Conservation (phyloP, 1,140 invertebrate genomes). For the Leptopilina boulardi region DNA sequence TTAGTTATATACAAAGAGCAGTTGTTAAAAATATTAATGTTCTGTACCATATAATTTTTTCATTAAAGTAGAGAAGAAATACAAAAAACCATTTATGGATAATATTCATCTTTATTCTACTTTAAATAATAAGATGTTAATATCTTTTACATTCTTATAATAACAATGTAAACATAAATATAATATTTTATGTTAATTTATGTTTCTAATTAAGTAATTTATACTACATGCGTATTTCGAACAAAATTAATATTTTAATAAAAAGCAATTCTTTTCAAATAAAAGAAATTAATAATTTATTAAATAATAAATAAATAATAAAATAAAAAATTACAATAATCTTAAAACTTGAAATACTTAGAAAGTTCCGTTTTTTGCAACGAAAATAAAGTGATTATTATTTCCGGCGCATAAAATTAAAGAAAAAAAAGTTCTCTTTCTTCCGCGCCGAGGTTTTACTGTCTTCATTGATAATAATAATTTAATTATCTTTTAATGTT, state of each 20-base stretch:
- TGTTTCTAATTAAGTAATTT: no score
- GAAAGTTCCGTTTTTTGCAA: neutral
- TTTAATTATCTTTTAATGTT: constrained; percentile 1
- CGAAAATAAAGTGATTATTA: neutral
- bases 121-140: no score
- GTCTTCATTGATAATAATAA: constrained; percentile 14
- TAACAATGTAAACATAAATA: no score
- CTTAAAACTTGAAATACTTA: neutral
- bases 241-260: no score
- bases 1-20: neutral
- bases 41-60: neutral
- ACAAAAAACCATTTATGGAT: neutral
- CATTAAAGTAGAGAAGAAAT: neutral
- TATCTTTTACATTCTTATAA: neutral
- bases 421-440: neutral
- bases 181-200: no score
- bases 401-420: constrained; percentile 1
- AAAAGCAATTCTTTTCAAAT: no score
- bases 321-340: no score
- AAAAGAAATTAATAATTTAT: no score
- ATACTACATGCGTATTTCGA: no score
- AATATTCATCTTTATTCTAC: neutral
- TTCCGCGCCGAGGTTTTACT: neutral
- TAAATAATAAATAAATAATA: no score
- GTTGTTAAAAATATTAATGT: neutral